phyloP scores from a whole-genome alignment of 2,797 vertebrate species.

The Prunella strophiata region DNA sequence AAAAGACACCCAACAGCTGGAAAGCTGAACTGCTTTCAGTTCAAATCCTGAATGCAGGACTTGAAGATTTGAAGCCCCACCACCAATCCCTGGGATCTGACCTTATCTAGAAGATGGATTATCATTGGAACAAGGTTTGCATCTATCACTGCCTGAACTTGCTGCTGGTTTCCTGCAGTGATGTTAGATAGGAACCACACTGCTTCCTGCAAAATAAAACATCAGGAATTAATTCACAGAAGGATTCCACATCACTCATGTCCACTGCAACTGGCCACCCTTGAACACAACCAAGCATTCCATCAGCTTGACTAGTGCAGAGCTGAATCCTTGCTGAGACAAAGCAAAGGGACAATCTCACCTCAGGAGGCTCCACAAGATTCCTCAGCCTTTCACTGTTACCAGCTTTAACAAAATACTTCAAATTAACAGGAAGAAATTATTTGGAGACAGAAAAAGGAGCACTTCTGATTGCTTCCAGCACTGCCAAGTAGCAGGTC shows the following conservation, averaged over 20 bases:
- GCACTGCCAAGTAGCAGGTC: background rate
- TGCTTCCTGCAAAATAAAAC: slow-evolving; percentile 86
- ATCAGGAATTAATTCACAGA: background rate
- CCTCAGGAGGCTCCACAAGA: background rate
- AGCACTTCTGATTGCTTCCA: background rate
- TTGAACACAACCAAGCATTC: background rate
- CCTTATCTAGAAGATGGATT: slow-evolving; percentile 98
- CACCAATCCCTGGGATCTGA: slow-evolving; percentile 40
- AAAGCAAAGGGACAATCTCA: background rate
- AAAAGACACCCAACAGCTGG: background rate
- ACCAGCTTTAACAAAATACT: background rate
- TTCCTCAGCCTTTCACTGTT: background rate
- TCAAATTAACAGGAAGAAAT: background rate
- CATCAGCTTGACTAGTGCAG: rapidly evolving
- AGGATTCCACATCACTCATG: rapidly evolving
- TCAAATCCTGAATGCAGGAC: background rate
- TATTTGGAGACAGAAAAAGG: background rate
- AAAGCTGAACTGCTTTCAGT: too few relatives aligned
- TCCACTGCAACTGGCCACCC: background rate
- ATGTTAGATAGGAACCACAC: slow-evolving; percentile 99
- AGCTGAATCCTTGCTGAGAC: background rate
- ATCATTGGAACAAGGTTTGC: slow-evolving; percentile 98
- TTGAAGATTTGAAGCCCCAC: background rate
- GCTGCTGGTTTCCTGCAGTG: slow-evolving; percentile 98
- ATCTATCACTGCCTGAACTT: slow-evolving; percentile 98